Percentiles rank a stretch among this genome's conserved stretches.
phyloP scores from a whole-genome alignment of 2,888 invertebrate genomes.

The Euspilapteryx auroguttella region DNA sequence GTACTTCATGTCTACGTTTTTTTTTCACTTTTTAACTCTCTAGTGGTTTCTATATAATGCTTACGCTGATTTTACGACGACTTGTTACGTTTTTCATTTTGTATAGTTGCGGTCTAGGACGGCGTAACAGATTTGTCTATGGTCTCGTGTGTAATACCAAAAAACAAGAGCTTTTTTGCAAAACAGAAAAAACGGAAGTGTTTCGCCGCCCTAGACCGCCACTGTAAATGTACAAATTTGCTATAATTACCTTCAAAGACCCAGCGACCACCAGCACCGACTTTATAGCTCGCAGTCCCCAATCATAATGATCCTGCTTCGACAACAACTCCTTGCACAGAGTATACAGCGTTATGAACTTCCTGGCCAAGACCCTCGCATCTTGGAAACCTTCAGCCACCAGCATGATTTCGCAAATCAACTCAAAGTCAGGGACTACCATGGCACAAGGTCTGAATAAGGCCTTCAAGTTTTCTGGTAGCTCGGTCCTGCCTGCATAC shows the following conservation, averaged over 20 bases:
- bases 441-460: constrained; percentile 91
- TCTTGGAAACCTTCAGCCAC: constrained; percentile 98
- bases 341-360: constrained; percentile 94
- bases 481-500: constrained; percentile 90
- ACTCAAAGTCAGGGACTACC: constrained; percentile 96
- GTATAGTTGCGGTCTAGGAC: too few species aligned
- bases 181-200: background rate
- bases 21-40: too few species aligned
- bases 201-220: background rate
- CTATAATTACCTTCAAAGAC: constrained; percentile 76
- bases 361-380: constrained; percentile 87
- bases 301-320: constrained; percentile 97
- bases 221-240: constrained; percentile 1
- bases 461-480: constrained; percentile 78
- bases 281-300: constrained; percentile 95
- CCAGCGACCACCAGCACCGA: constrained; percentile 96
- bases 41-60: too few species aligned
- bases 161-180: too few species aligned
- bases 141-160: too few species aligned
- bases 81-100: too few species aligned
- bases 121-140: too few species aligned
- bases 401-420: constrained; percentile 98
- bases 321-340: constrained; percentile 92
- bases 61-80: too few species aligned
- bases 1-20: too few species aligned